These are phyloP conservation scores for Ostrea denselamellosa DNA, from an alignment of 1,140 invertebrate species.

Conservation along the genomic window DNA sequence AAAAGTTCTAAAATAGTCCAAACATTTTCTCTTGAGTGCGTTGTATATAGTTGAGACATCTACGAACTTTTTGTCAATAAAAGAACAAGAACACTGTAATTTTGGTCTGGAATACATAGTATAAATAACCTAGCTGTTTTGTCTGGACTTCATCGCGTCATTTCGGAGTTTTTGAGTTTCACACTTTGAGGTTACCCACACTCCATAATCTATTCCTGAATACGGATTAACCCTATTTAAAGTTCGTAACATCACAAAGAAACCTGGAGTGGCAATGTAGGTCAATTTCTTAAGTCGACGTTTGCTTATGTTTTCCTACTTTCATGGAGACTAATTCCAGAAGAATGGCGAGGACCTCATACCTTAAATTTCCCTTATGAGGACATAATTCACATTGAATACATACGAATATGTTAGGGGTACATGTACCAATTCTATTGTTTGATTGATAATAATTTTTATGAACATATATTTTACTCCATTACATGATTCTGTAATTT, in stretches of 20 bases:
- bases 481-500: too few species aligned
- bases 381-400: not conserved
- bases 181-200: not conserved
- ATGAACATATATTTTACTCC: too few species aligned
- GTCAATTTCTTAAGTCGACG: not conserved
- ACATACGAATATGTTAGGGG: not conserved
- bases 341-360: not conserved
- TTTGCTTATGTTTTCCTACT: not conserved
- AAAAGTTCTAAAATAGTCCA: too few species aligned
- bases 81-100: too few species aligned
- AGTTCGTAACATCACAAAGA: not conserved
- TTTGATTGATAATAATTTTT: too few species aligned
- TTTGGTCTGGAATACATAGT: too few species aligned
- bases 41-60: too few species aligned
- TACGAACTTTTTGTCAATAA: too few species aligned
- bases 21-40: too few species aligned
- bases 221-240: not conserved
- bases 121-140: too few species aligned
- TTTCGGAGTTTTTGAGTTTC: not conserved
- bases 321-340: not conserved
- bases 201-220: not conserved
- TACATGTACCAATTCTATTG: too few species aligned
- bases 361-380: not conserved
- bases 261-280: not conserved
- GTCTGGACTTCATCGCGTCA: not conserved